A percentile compares a stretch with the other conserved stretches of the same genome.
Evolutionary conservation across 2,888 invertebrate genomes (phyloP).

Genomic region (Epinotia ramella): DNA sequence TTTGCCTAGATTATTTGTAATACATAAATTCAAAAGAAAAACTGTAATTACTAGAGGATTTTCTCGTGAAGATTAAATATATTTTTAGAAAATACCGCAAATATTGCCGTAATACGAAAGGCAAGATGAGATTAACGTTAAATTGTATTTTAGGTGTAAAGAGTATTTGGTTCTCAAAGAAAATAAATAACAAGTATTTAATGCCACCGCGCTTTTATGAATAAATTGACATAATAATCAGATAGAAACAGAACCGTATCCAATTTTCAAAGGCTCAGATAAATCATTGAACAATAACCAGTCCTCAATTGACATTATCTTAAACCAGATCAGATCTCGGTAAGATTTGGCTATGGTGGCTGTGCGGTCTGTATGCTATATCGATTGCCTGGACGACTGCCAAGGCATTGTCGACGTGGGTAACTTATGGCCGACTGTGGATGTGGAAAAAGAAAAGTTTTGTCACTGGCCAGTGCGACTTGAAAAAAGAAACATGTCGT

Average conservation of each 20-base stretch:
- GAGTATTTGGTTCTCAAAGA: not conserved
- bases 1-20: too few species aligned
- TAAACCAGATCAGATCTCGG: slow-evolving; percentile 40
- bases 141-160: not conserved
- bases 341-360: slow-evolving; percentile 35
- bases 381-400: slow-evolving; percentile 42
- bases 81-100: not conserved
- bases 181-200: not conserved
- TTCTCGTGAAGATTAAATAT: not conserved
- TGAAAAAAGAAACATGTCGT: slow-evolving; percentile 15
- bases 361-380: slow-evolving; percentile 28
- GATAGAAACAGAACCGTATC: not conserved
- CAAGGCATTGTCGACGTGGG: slow-evolving; percentile 39
- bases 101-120: not conserved
- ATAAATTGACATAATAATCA: not conserved
- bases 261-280: slow-evolving; percentile 18
- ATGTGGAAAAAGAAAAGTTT: slow-evolving; percentile 36
- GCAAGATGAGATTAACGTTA: not conserved
- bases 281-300: slow-evolving; percentile 35
- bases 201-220: not conserved
- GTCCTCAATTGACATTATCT: slow-evolving; percentile 40
- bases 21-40: not conserved
- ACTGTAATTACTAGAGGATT: not conserved
- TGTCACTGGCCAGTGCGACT: slow-evolving; percentile 26
- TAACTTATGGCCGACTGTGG: slow-evolving; percentile 38